A percentile compares a stretch with the other conserved stretches of the same genome.
Conservation (phyloP, 2,113 vertebrate species). For the Tautogolabrus adspersus region DNA sequence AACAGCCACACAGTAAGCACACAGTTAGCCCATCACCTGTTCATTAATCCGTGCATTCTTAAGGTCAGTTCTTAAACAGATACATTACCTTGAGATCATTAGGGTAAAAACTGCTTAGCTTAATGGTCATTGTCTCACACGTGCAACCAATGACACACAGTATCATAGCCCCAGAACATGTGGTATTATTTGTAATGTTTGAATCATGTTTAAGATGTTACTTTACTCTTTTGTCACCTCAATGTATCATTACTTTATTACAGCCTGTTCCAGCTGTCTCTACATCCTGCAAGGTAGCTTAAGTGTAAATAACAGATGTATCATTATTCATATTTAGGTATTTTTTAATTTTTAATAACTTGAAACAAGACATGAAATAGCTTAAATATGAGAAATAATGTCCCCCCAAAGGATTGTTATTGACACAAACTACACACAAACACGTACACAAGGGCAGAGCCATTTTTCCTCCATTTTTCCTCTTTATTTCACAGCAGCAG, state of each 20-base stretch:
- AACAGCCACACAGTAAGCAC: not conserved
- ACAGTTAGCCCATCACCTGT: constrained; percentile 2
- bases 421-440: constrained; percentile 17
- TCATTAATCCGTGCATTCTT: constrained; percentile 53
- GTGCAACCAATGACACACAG: constrained; percentile 13
- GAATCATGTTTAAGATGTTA: not conserved
- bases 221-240: not conserved
- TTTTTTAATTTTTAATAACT: not conserved
- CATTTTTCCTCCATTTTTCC: constrained; percentile 48
- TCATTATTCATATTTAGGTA: not conserved
- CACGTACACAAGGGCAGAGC: constrained; percentile 37
- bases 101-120: constrained; percentile 76
- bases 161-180: not conserved
- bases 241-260: not conserved
- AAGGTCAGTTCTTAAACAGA: constrained; percentile 62
- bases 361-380: not conserved
- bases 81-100: constrained; percentile 51
- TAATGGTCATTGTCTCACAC: constrained; percentile 35
- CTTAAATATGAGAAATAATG: not conserved
- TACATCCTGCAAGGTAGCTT: not conserved
- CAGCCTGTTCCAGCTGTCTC: not conserved
- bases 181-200: not conserved
- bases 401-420: no score
- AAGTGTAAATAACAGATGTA: constrained; percentile 7
- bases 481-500: constrained; percentile 69